A percentile compares a stretch with the other conserved stretches of the same genome.
These are phyloP conservation scores for Diplolepis rosae DNA, from an alignment of 2,888 invertebrate species.

Conservation along the genomic window DNA sequence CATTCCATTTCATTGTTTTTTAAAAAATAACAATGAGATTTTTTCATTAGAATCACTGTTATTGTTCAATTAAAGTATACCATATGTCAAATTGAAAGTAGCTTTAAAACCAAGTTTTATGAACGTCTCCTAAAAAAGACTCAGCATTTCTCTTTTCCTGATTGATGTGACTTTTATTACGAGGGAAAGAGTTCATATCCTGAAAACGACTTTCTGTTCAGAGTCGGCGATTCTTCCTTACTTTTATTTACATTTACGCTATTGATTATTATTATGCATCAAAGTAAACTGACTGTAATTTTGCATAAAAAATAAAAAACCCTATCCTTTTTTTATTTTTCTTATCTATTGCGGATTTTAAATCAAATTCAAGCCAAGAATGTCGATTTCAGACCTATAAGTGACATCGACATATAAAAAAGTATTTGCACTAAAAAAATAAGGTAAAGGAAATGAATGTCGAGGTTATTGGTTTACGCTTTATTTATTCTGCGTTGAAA, in stretches of 20 bases:
- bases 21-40: no score
- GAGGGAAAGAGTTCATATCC: background rate
- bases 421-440: background rate
- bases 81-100: no score
- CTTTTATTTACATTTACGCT: no score
- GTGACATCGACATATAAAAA: background rate
- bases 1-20: no score
- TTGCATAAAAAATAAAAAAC: no score
- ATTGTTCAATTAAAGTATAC: no score
- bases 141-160: background rate
- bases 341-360: background rate
- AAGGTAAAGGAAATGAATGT: slow-evolving; percentile 2
- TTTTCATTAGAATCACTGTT: no score
- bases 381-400: background rate
- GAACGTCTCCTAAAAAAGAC: no score
- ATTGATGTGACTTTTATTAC: background rate
- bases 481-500: background rate
- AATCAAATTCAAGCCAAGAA: background rate
- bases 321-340: background rate
- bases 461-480: background rate
- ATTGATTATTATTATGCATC: no score
- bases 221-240: background rate
- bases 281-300: no score
- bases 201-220: background rate
- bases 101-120: no score